Evolutionary conservation across 2,888 invertebrate genomes (phyloP), one percentile per base, ranked within the genome.

Genomic region (Micropterix aruncella): DNA sequence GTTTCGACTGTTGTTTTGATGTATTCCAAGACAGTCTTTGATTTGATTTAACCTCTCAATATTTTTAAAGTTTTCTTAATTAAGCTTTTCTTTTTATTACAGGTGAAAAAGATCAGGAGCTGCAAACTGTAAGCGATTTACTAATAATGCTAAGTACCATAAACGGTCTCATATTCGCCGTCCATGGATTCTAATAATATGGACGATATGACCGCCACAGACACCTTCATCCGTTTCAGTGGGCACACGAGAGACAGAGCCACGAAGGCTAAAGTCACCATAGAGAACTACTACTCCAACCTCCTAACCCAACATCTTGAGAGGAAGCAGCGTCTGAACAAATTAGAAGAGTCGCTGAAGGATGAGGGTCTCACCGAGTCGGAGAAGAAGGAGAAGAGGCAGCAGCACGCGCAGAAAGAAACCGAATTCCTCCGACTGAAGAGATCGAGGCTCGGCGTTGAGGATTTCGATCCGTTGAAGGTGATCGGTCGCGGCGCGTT

Each of bases 241-340:
- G 85, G 83, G 60, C 86, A 90, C 66, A 91, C 91, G 55, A 72
- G 84, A 67, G 91, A 91, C 74, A 91, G 91, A 66, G 90, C 90
- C 52, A 89, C 89, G 60, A 88, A 90, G 69, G 91, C 92, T 53
- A 90, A 93, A 73, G 82, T 93, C 57, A 88, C 91, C 47, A 69
- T 93, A 60, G 93, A 94, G 68, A 91, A 91, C 66, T 93, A 91
- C 67, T 94, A 93, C 66, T 86, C 84, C 62, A 92, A 94, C 68
- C 76, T 92, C 56, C 82, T 91, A 60, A 80, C 86, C 52, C 92
- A 92, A 65, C 87, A 90, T 66, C 81, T 88, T 53, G 92, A 93
- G 66, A 74, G 92, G 55, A 88, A 90, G 65, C 86, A 86, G 64
- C 81, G 80, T 79, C 79, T 82, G 57, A 81, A 87, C 44, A 82